Evolutionary conservation across 2,888 invertebrate genomes (phyloP), one percentile per base, ranked within the genome.

Genomic region (Lottia gigantea): DNA sequence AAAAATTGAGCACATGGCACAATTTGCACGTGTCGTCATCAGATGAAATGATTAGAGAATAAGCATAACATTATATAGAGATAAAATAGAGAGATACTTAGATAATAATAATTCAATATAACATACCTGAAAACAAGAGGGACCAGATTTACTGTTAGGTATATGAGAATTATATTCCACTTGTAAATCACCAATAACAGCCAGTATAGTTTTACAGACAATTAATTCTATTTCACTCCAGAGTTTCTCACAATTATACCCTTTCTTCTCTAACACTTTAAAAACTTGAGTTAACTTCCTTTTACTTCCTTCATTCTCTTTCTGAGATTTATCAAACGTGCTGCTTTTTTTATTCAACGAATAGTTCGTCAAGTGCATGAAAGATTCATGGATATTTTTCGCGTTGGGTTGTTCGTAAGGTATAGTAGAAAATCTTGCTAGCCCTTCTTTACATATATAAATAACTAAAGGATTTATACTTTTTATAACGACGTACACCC

Each of bases 301-400:
- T 74, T 90, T 90, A 76, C 89, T 89, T 6, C 90, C 90, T 76
- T 86, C 85, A 66, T 86, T 83, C 16, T 85, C 82, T 15, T 81
- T 79, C 19, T 88, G 85, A 6, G 87, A 87, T 64, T 86, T 88
- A 63, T 89, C 84, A 76, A 90, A 90, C 14, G 85, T 82, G 23
- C 82, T 80, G 77, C 88, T 89, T 46, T 81, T 77, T 77, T 90
- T 90, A 76, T 90, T 90, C 66, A 90, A 82, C 1, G 90, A 90
- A 78, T 90, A 90, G 78, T 90, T 90, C 4, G 90, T 90, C 72
- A 90, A 79, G 80, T 90, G 90, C 84, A 90, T 89, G 80, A 83
- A 90, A 0, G 88, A 78, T 73, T 90, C 88, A 71, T 86, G 82
- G 68, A 89, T 80, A 77, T 90, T 90, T 71, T 84, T 85, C n/a